Evolutionary conservation across 2,888 invertebrate genomes (phyloP), one percentile per base, ranked within the genome.

Genomic region (Meliscaeva auricollis): DNA sequence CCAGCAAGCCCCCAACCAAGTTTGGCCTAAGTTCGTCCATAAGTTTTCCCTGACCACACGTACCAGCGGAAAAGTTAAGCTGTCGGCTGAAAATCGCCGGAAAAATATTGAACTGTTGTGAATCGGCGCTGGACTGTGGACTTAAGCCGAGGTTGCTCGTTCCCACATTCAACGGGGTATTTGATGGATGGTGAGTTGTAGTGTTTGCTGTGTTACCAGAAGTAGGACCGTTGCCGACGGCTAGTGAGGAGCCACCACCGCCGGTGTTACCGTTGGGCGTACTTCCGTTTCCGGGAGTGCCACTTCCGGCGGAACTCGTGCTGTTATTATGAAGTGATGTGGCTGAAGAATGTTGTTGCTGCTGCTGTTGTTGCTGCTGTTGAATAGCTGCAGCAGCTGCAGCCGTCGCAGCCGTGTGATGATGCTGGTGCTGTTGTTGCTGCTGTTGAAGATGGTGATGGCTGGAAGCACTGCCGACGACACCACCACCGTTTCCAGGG

Each of bases 61-160:
- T 94, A 80, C 95, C 94, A 46, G 90, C 89, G 64, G 95, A 95
- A 92, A 97, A 97, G 92, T 97, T 97, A 89, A 97, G 94, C 93
- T 97, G 97, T 87, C 97, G 94, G 93, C 97, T 97, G 93, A 97
- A 97, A 91, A 97, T 97, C 84, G 97, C 97, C 89, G 97, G 97
- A 93, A 97, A 97, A 90, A 97, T 97, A 94, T 97, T 97, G 94
- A 97, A 97, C 93, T 97, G 97, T 91, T 96, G 96, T 87, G 92
- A 92, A 87, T 92, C 92, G 66, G 91, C 91, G 56, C 91, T 91
- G 38, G 92, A 92, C 83, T 92, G 91, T 35, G 92, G 92, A 89
- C 92, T 92, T 13, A 92, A 87, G 3, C 92, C 92, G 35, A 92
- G 87, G 75, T 90, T 92, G 66, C 90, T 89, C 4, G 91, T 88